phyloP scores from a whole-genome alignment of 2,888 invertebrate genomes.

The Epiperipatus broadwayi region DNA sequence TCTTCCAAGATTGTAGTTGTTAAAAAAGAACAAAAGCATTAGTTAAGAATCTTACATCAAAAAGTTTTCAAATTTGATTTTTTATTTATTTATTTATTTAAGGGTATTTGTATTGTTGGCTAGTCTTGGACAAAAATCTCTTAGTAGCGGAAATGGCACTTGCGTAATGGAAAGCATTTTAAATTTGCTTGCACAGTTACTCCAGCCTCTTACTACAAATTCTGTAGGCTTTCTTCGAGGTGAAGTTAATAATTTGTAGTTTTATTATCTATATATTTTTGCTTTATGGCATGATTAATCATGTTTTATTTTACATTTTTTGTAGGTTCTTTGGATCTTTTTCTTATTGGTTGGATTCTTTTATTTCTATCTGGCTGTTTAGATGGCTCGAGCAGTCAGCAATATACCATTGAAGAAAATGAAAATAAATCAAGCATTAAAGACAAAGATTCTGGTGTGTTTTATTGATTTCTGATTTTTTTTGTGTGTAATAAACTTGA shows the following conservation, averaged over 20 bases:
- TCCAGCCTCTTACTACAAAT: constrained; percentile 19
- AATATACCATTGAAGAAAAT: no score
- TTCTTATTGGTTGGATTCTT: constrained; percentile 51
- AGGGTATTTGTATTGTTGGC: constrained; percentile 68
- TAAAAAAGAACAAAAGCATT: no score
- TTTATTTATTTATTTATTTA: constrained; percentile 18
- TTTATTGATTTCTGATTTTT: no score
- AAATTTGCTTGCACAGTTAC: constrained; percentile 21
- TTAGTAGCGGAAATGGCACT: constrained; percentile 38
- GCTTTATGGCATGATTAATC: no score
- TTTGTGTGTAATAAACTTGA: no score
- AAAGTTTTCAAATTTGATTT: constrained; percentile 16
- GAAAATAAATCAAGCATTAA: no score
- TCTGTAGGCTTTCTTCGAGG: constrained; percentile 7
- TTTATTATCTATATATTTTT: no score
- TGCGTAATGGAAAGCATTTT: constrained; percentile 26
- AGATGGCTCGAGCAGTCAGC: no score
- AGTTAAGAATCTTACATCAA: no score
- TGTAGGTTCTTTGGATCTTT: constrained; percentile 37
- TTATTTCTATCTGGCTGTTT: constrained; percentile 53
- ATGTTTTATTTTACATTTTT: constrained; percentile 5
- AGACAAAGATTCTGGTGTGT: no score
- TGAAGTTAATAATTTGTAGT: no score
- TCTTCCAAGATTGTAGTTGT: no score
- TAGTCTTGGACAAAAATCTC: constrained; percentile 62